phyloP scores from a whole-genome alignment of 2,797 vertebrate genomes.

The Phoebastria nigripes region DNA sequence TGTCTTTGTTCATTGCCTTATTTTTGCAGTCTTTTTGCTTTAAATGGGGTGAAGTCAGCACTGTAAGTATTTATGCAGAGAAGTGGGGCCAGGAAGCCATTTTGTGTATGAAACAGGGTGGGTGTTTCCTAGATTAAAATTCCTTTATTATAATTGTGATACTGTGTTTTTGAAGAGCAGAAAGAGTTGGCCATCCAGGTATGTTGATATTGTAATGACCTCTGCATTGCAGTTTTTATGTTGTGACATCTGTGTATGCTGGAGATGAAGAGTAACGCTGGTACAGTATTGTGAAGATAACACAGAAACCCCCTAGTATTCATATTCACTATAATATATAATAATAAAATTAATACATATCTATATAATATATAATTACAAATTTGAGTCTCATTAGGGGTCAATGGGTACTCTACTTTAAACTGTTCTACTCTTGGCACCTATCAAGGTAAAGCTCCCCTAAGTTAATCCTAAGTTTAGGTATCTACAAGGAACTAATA shows the following conservation, averaged over 20 bases:
- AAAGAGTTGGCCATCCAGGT: background rate
- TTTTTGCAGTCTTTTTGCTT: background rate
- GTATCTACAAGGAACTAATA: background rate
- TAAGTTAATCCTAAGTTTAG: background rate
- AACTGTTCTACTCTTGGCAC: background rate
- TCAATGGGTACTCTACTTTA: background rate
- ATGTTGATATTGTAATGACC: background rate
- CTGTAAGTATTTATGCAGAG: background rate
- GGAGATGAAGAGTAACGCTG: background rate
- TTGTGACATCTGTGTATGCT: background rate
- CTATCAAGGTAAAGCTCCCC: background rate
- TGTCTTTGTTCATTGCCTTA: background rate
- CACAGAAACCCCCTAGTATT: background rate
- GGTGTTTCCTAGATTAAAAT: background rate
- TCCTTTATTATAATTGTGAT: background rate
- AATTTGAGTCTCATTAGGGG: background rate
- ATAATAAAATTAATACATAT: background rate
- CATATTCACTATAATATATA: background rate
- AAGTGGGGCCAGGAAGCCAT: background rate
- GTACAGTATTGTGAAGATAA: background rate
- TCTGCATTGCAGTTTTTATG: background rate
- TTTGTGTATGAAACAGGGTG: background rate
- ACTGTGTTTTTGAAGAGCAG: background rate
- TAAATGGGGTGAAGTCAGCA: background rate
- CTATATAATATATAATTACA: background rate